Base-by-base conservation (phyloP, 2,797 vertebrate genomes). In the Pangasius sanitwongsei region DNA sequence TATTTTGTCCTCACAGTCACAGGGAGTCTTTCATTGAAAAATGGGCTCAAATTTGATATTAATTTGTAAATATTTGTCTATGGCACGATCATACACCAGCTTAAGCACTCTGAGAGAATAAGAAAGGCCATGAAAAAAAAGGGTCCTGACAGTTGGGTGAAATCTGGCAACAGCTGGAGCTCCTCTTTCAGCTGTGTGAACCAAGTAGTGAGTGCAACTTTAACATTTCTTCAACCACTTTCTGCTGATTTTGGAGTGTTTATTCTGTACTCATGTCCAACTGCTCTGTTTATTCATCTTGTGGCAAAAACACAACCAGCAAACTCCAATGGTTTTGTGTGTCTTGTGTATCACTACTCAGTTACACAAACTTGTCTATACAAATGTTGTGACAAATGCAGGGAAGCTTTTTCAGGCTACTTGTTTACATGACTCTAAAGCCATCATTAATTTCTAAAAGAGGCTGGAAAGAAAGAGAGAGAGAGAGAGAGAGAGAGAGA, bases 161-260 rank as follows among this genome's bases (percentile, higher is more conserved):
- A n/a, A 75, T 41, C 85, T 41, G 55, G 34, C 70, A 65, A 87
- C 89, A 89, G 89, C 85, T 91, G 90, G 6, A 87, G 78, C 81
- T 85, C 80, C 55, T 37, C 4, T 82, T 41, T 31, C 83, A 74
- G 59, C 34, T 31, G 83, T 78, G 28, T 80, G 77, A 44, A 6
- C 37, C 23, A 12, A 31, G 28, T 4, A 50, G 28, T n/a, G 6
- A 31, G 13, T 8, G 1, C 5, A n/a, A 78, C 23, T 7, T n/a
- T 4, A n/a, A 44, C 0, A n/a, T 11, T 48, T 75, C 37, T 25
- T 12, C 31, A 28, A 0, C 41, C 41, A 2, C 11, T 44, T 23
- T 48, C 8, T 28, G 6, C 20, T 72, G 6, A 8, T n/a, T 18
- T 41, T 44, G 41, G 41, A 44, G 41, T 44, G 9, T 75, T 63